These are phyloP conservation scores for Centruroides sculpturatus DNA, from an alignment of 1,140 invertebrate genomes.

Conservation along the genomic window DNA sequence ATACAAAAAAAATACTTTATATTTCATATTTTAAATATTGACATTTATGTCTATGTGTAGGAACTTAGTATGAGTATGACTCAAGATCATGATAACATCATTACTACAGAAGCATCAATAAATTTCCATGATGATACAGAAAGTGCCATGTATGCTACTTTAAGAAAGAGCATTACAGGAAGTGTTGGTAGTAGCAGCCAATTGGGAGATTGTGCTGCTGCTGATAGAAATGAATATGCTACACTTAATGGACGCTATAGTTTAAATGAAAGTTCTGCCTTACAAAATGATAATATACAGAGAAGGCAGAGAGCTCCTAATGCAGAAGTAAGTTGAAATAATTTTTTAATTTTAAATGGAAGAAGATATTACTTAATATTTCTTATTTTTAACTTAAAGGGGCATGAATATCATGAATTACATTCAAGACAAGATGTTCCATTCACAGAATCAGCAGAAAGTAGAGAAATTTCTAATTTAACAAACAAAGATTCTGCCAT, in stretches of 20 bases:
- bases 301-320: not conserved
- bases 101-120: constrained; percentile 27
- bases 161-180: constrained; percentile 4
- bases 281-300: not conserved
- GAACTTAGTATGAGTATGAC: constrained; percentile 20
- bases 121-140: constrained; percentile 12
- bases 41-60: constrained; percentile 3
- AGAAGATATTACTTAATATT: too few species aligned
- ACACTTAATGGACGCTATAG: constrained; percentile 10
- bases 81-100: constrained; percentile 21
- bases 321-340: not conserved
- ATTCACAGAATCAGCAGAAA: not conserved
- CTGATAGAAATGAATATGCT: constrained; percentile 9
- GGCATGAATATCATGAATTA: constrained; percentile 12
- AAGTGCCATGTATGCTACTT: constrained; percentile 13
- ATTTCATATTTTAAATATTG: not conserved
- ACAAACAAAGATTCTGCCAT: constrained; percentile 26
- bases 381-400: not conserved
- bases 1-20: not conserved
- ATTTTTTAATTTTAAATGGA: too few species aligned
- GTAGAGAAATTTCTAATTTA: constrained; percentile 34
- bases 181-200: not conserved
- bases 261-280: constrained; percentile 25
- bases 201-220: not conserved
- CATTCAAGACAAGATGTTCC: not conserved